Evolutionary conservation across 2,797 vertebrate genomes (phyloP).

Genomic region (Lacerta agilis): DNA sequence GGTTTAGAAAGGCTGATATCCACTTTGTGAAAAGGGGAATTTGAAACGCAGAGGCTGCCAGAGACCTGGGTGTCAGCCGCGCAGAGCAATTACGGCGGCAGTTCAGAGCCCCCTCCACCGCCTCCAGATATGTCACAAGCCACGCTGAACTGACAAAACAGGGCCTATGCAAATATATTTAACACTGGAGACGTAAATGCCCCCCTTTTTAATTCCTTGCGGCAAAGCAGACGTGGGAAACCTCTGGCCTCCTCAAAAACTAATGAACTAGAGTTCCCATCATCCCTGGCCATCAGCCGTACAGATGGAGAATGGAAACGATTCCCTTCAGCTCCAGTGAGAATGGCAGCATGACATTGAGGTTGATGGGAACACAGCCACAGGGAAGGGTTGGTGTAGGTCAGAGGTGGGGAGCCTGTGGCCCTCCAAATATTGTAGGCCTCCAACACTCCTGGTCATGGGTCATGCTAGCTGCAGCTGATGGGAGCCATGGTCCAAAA

Average conservation of each 20-base stretch:
- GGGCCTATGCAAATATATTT: neutral
- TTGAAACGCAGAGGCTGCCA: constrained; percentile 13
- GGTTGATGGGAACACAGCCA: too few relatives aligned
- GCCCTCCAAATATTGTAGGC: too few relatives aligned
- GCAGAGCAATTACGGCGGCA: neutral
- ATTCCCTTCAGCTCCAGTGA: too few relatives aligned
- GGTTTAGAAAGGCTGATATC: constrained; percentile 2
- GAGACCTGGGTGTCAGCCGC: neutral
- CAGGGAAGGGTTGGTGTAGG: too few relatives aligned
- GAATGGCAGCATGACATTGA: too few relatives aligned
- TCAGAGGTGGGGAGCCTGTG: too few relatives aligned
- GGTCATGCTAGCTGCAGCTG: too few relatives aligned
- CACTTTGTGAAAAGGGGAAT: neutral
- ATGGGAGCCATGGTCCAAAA: too few relatives aligned
- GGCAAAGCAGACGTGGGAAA: neutral
- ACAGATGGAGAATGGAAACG: too few relatives aligned
- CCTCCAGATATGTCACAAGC: neutral
- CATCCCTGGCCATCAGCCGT: neutral
- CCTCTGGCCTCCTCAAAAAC: neutral
- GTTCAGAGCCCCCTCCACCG: neutral
- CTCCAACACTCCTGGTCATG: too few relatives aligned
- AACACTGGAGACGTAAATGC: neutral
- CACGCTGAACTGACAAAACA: too few relatives aligned
- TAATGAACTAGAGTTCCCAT: neutral
- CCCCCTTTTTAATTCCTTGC: neutral